Percentiles rank a stretch among this genome's conserved stretches.
phyloP scores from a whole-genome alignment of 2,113 vertebrate genomes.

The Passer domesticus region DNA sequence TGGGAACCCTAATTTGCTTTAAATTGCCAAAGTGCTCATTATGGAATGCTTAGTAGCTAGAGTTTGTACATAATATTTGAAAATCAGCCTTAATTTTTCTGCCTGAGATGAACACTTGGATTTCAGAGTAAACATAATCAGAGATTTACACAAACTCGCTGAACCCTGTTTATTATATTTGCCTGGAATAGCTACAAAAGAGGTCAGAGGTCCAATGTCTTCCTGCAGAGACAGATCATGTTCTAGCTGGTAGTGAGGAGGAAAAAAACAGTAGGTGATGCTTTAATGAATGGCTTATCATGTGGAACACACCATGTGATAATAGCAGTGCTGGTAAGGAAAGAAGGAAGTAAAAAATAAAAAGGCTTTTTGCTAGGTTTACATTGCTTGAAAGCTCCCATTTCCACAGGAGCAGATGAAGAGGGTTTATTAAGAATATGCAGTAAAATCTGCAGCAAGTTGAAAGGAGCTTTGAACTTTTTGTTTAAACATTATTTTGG shows the following conservation, averaged over 20 bases:
- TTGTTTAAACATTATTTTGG: slow-evolving; percentile 42
- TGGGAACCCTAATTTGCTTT: slow-evolving; percentile 79
- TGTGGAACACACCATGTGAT: slow-evolving; percentile 85
- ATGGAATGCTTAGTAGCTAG: slow-evolving; percentile 77
- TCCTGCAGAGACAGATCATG: slow-evolving; percentile 85
- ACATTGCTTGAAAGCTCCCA: slow-evolving; percentile 65
- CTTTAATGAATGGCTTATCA: slow-evolving; percentile 88
- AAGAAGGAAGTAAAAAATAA: slow-evolving; percentile 70
- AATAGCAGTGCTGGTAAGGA: slow-evolving; percentile 78
- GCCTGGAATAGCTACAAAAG: slow-evolving; percentile 80
- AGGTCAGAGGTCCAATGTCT: slow-evolving; percentile 82
- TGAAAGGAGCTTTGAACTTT: slow-evolving; percentile 62
- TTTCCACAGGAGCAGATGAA: slow-evolving; percentile 66
- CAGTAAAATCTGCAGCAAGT: slow-evolving; percentile 59
- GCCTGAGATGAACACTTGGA: slow-evolving; percentile 79
- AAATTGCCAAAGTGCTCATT: slow-evolving; percentile 82
- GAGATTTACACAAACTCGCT: slow-evolving; percentile 81
- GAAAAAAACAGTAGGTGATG: slow-evolving; percentile 84
- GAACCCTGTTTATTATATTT: slow-evolving; percentile 84
- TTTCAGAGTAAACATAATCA: slow-evolving; percentile 83
- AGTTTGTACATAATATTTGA: slow-evolving; percentile 82
- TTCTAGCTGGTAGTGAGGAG: slow-evolving; percentile 83
- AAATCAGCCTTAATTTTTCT: slow-evolving; percentile 80
- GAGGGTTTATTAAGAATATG: slow-evolving; percentile 56
- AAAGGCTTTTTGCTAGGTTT: slow-evolving; percentile 69